Base-by-base conservation (phyloP, 1,140 invertebrate genomes). In the Neodiprion lecontei region DNA sequence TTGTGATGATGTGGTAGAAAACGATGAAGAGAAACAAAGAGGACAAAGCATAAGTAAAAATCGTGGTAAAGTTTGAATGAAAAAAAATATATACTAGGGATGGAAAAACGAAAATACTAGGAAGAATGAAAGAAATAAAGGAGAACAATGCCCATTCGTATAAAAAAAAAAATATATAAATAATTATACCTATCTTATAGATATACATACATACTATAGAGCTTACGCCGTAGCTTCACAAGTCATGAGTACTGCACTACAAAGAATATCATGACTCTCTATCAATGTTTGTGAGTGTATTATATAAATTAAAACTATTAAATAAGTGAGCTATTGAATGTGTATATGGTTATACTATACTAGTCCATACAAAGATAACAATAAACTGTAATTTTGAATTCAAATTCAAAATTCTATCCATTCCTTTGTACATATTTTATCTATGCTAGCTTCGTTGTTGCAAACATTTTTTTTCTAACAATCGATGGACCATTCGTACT, bases 351-450 rank as follows among this genome's bases (percentile, higher is more conserved):
- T 14, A 87, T 85, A 85, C 77, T 87, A 88, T 86, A 87, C 85
- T 88, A 88, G 85, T 88, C 86, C 86, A 86, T 85, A 87, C 79
- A 87, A 87, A 87, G 81, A 84, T 85, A 87, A 86, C 82, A 88
- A 88, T 88, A 87, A 88, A 87, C 84, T 87, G 85, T 87, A 88
- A 87, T 87, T 88, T 88, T 88, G 86, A 88, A 88, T 83, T 88
- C 85, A 86, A 85, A 78, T 78, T 80, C 68, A 77, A 79, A 79
- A 81, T 79, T 61, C 67, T 40, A 78, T 71, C 65, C 53, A 72
- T 70, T 72, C 17, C 1, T 71, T 61, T 80, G 72, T 68, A 73
- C 75, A 61, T 76, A 76, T 70, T 61, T 48, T 66, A 49, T 10
- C 77, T 61, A 65, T 48, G 14, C 21, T 72, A 77, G 48, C 48